Conservation (phyloP, 2,797 vertebrate species). For the Vultur gryphus region DNA sequence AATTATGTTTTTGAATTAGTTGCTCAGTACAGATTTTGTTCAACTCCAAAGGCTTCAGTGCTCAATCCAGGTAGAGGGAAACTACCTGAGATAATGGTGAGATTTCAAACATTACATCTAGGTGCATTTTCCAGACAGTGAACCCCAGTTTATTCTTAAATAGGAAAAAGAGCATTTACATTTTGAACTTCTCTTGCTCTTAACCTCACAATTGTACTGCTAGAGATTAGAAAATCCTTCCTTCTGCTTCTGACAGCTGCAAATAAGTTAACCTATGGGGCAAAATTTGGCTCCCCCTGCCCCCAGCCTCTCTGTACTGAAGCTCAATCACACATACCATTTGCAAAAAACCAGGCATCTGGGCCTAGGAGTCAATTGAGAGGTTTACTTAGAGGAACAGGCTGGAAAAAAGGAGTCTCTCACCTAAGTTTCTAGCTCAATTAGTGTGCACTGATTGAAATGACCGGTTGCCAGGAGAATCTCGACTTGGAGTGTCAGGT, state of each 20-base stretch:
- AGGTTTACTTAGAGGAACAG: neutral
- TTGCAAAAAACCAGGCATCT: neutral
- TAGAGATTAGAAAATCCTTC: neutral
- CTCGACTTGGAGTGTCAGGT: neutral
- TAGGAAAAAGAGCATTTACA: neutral
- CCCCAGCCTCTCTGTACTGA: neutral
- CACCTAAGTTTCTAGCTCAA: neutral
- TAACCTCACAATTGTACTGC: neutral
- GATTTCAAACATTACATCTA: neutral
- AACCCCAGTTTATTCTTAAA: neutral
- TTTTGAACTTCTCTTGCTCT: neutral
- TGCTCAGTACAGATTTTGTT: neutral
- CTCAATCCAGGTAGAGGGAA: neutral
- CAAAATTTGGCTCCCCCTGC: neutral
- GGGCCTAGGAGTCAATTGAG: neutral
- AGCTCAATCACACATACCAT: neutral
- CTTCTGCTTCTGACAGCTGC: neutral
- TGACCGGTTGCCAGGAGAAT: neutral
- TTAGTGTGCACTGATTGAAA: neutral
- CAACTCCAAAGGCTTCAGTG: neutral
- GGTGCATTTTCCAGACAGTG: neutral
- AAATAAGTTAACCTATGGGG: neutral
- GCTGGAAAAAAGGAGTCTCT: neutral
- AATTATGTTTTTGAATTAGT: neutral
- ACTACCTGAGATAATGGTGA: neutral